Conservation (phyloP, 2,797 vertebrate genomes). For the Nasua narica region DNA sequence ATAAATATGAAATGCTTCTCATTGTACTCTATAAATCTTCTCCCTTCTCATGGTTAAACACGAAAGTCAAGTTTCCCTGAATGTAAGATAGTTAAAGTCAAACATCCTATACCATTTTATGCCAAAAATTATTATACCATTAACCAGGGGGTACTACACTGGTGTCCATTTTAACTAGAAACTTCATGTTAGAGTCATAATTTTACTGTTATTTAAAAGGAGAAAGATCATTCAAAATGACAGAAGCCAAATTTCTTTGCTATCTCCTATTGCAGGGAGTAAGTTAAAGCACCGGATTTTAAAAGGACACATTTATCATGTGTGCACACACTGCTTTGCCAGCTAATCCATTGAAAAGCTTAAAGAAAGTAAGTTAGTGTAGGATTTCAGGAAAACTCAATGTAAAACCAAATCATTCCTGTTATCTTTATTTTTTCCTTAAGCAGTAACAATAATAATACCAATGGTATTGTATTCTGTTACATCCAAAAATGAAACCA, state of each 20-base stretch:
- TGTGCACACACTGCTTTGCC: neutral
- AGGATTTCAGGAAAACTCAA: neutral
- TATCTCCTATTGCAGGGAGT: neutral
- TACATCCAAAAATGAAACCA: neutral
- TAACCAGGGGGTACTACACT: neutral
- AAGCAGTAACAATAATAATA: neutral
- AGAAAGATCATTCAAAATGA: conserved; percentile 29
- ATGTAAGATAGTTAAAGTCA: conserved; percentile 17
- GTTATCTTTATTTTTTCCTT: neutral
- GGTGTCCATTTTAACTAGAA: neutral
- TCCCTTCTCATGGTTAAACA: conserved; percentile 12
- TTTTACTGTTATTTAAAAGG: conserved; percentile 21
- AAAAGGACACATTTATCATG: conserved; percentile 29
- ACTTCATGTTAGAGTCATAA: neutral
- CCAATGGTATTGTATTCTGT: neutral
- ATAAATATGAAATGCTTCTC: neutral
- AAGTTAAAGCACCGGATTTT: neutral
- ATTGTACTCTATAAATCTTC: neutral
- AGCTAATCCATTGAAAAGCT: neutral
- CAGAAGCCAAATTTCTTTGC: conserved; percentile 37
- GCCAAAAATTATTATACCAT: conserved; percentile 7
- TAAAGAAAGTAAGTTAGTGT: neutral
- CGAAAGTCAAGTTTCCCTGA: neutral
- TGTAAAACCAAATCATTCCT: neutral
- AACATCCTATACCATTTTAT: neutral